Conservation (phyloP, 2,113 vertebrate species). For the Heterocephalus glaber region DNA sequence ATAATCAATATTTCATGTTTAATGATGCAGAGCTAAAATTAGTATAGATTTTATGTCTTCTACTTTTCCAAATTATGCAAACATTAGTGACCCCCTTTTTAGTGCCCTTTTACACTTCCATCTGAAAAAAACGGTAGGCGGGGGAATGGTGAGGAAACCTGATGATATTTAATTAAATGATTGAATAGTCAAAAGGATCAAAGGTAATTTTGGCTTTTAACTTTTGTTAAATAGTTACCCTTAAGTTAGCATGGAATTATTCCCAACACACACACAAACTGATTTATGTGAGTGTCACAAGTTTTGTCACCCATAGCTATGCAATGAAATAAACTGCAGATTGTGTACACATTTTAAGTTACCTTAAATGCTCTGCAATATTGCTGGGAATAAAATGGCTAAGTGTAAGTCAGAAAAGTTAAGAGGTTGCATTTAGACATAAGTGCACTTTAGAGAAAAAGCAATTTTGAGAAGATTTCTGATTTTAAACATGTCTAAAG, state of each 20-base stretch:
- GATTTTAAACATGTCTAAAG: constrained; percentile 53
- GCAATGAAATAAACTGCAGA: constrained; percentile 74
- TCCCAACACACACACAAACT: constrained; percentile 62
- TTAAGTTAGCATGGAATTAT: constrained; percentile 81
- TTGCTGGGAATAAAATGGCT: constrained; percentile 67
- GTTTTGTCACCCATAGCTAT: constrained; percentile 73
- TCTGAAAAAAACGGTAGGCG: neutral
- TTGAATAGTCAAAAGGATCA: constrained; percentile 73
- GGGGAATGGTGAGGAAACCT: neutral
- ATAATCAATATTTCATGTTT: constrained; percentile 85
- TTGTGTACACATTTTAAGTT: constrained; percentile 79
- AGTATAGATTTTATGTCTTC: constrained; percentile 90
- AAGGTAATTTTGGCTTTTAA: constrained; percentile 68
- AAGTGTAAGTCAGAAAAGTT: constrained; percentile 43
- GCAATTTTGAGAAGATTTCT: constrained; percentile 58
- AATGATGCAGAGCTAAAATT: constrained; percentile 87
- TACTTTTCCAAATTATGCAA: constrained; percentile 87
- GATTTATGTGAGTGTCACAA: constrained; percentile 73
- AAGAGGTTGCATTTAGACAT: constrained; percentile 63
- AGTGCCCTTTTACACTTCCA: constrained; percentile 72
- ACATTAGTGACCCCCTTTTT: constrained; percentile 77
- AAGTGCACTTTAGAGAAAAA: constrained; percentile 57
- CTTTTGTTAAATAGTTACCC: constrained; percentile 71
- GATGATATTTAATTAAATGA: constrained; percentile 78
- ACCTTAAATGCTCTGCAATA: constrained; percentile 33